Conservation (phyloP, 1,140 invertebrate species). For the Streblospio benedicti region DNA sequence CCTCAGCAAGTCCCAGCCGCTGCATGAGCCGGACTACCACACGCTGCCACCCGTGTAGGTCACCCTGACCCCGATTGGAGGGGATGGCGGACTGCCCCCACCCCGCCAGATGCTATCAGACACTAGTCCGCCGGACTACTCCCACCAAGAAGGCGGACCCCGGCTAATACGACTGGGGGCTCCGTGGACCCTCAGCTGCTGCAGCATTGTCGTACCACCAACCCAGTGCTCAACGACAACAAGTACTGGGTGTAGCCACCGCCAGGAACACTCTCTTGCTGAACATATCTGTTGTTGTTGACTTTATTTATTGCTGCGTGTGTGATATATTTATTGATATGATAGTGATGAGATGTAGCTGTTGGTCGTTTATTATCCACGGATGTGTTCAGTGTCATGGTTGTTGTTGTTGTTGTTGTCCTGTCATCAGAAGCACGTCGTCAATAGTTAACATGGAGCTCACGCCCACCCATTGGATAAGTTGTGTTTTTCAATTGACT, state of each 20-base stretch:
- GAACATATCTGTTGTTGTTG: too few species aligned
- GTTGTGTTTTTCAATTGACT: too few species aligned
- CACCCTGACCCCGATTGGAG: not conserved
- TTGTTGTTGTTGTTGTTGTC: too few species aligned
- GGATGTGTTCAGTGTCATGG: too few species aligned
- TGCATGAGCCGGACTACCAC: not conserved
- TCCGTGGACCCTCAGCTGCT: constrained; percentile 15
- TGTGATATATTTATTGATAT: too few species aligned
- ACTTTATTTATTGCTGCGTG: too few species aligned
- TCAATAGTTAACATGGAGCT: too few species aligned
- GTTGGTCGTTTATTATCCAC: too few species aligned
- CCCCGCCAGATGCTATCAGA: not conserved
- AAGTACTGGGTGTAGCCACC: constrained; percentile 21
- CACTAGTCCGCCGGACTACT: not conserved
- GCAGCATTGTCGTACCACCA: constrained; percentile 16
- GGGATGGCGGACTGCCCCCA: not conserved
- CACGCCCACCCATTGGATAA: too few species aligned
- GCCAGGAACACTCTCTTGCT: too few species aligned
- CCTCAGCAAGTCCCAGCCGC: not conserved
- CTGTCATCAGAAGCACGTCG: too few species aligned
- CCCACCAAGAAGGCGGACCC: not conserved
- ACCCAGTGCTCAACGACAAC: constrained; percentile 15
- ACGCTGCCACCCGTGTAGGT: constrained; percentile 1
- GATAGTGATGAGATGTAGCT: too few species aligned
- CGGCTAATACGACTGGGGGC: constrained; percentile 8